phyloP scores from a whole-genome alignment of 2,113 vertebrate genomes.

The Speoplatyrhinus poulsoni region DNA sequence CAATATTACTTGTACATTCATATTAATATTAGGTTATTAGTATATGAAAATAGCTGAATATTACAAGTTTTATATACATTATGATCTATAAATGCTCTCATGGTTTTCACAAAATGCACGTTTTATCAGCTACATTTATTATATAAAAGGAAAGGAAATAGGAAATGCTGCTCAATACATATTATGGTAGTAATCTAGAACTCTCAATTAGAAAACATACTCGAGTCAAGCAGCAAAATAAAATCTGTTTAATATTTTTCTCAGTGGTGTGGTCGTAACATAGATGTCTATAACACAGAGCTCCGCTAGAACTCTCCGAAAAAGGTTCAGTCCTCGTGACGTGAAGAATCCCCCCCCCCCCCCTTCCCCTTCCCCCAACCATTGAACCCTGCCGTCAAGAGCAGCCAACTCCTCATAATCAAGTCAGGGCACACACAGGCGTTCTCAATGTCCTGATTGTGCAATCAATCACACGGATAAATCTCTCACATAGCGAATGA shows the following conservation, averaged over 20 bases:
- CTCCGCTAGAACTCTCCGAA: neutral
- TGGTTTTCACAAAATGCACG: slow-evolving; percentile 67
- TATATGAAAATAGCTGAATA: slow-evolving; percentile 72
- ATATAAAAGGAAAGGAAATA: slow-evolving; percentile 37
- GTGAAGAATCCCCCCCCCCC: too few relatives aligned
- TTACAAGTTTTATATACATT: slow-evolving; percentile 64
- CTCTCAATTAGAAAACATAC: slow-evolving; percentile 76
- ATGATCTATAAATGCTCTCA: slow-evolving; percentile 63
- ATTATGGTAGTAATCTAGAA: slow-evolving; percentile 68
- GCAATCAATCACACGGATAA: slow-evolving; percentile 59
- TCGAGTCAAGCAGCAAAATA: slow-evolving; percentile 78
- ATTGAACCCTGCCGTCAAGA: neutral
- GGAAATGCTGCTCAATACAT: slow-evolving; percentile 64
- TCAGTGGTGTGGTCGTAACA: slow-evolving; percentile 77
- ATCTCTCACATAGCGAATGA: slow-evolving; percentile 46
- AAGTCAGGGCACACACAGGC: slow-evolving; percentile 13
- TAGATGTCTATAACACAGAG: slow-evolving; percentile 40
- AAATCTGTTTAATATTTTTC: slow-evolving; percentile 50
- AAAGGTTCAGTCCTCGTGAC: too few relatives aligned
- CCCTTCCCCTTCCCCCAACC: too few relatives aligned
- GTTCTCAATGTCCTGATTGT: slow-evolving; percentile 58
- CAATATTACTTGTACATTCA: slow-evolving; percentile 79
- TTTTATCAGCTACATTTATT: slow-evolving; percentile 50
- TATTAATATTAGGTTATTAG: slow-evolving; percentile 82
- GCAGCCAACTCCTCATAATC: slow-evolving; percentile 3